Percentiles rank a stretch among this genome's conserved stretches.
Evolutionary conservation across 2,113 vertebrate species (phyloP).

Genomic region (Phylloscopus whistleri): DNA sequence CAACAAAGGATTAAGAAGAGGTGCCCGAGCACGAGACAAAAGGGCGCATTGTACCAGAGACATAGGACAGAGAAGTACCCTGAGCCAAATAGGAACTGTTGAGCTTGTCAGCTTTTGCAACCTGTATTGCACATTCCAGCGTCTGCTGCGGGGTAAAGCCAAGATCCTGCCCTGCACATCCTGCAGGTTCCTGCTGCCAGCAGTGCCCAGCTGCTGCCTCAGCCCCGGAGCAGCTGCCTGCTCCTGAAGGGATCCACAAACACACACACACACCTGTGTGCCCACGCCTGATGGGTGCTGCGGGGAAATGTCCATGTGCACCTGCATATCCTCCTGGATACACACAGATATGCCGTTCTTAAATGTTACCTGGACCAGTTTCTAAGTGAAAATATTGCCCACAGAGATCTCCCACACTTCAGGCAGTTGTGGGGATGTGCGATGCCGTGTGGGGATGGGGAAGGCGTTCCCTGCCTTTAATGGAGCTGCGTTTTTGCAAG

Average conservation of each 20-base stretch:
- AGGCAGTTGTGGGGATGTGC: background rate
- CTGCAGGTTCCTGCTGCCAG: background rate
- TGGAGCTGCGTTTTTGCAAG: background rate
- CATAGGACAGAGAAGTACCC: conserved; percentile 33
- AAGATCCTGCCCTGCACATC: background rate
- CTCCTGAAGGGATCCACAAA: background rate
- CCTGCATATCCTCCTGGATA: background rate
- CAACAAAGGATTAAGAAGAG: background rate
- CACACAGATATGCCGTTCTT: background rate
- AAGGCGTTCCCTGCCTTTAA: background rate
- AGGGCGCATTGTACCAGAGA: background rate
- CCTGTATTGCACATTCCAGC: conserved; percentile 40
- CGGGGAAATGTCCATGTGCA: background rate
- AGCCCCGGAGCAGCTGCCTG: background rate
- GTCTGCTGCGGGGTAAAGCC: background rate
- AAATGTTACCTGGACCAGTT: background rate
- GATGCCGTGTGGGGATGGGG: background rate
- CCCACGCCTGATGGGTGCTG: background rate
- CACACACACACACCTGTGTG: rapidly evolving
- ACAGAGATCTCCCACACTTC: background rate
- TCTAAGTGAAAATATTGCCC: background rate
- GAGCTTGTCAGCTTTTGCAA: conserved; percentile 21
- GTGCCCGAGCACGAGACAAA: background rate
- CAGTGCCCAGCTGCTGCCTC: background rate
- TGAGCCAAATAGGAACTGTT: conserved; percentile 42